Conservation (phyloP, 2,797 vertebrate genomes). For the Lepilemur septentrionalis region DNA sequence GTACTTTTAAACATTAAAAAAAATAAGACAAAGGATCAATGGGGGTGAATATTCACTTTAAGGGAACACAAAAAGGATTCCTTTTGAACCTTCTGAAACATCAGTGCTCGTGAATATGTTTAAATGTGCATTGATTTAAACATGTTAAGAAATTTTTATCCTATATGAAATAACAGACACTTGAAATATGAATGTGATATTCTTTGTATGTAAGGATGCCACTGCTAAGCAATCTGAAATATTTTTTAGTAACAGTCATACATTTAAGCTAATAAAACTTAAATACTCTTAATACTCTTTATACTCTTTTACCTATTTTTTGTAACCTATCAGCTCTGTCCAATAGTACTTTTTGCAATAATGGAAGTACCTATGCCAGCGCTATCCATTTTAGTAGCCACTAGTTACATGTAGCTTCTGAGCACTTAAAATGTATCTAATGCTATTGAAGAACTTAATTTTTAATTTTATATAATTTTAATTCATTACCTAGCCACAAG, state of each 20-base stretch:
- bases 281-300: background rate
- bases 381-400: background rate
- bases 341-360: background rate
- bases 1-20: slow-evolving; percentile 5
- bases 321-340: slow-evolving; percentile 1
- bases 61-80: background rate
- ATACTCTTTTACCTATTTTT: background rate
- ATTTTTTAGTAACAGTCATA: background rate
- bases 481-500: background rate
- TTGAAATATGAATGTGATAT: background rate
- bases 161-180: background rate
- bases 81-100: background rate
- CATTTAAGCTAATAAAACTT: background rate
- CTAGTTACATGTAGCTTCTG: background rate
- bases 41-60: slow-evolving; percentile 19
- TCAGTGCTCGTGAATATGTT: background rate
- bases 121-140: slow-evolving; percentile 30
- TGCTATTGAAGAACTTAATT: slow-evolving; percentile 1
- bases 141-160: background rate
- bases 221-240: background rate
- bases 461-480: slow-evolving; percentile 6
- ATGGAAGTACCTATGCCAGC: background rate
- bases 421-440: slow-evolving; percentile 13
- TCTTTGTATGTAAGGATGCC: background rate
- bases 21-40: slow-evolving; percentile 5